Base-by-base conservation (phyloP, 2,113 vertebrate species). In the Salvelinus namaycush region DNA sequence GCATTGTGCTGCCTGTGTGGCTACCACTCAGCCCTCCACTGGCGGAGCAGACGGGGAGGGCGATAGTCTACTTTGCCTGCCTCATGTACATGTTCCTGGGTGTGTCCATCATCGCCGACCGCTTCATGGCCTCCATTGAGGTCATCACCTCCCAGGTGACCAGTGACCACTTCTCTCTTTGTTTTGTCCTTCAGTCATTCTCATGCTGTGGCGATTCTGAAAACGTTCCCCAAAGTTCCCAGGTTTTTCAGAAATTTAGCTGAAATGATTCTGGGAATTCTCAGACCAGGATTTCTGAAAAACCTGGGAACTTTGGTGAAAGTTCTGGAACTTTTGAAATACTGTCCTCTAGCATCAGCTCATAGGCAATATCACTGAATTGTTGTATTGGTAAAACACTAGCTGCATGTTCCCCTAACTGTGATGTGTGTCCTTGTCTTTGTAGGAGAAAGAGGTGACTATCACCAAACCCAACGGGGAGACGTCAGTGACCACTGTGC, bases 111-210 rank as follows among this genome's bases (percentile, higher is more conserved):
- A 95, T 99, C 1, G 97, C 97, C 0, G 97, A 99, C 86, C 97
- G 97, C 84, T 99, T 99, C 93, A 99, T 99, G 97, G 95, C 96
- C 0, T 96, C 97, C 82, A 98, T 99, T 16, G 97, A 99, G 89
- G 97, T 99, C 68, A 99, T 99, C 91, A 99, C 97, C 0, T 99
- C 97, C 13, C 97, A 98, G 90, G 97, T 98, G 90, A n/a, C 57
- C 9, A 49, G 2, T 39, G 16, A 66, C 72, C 27, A 14, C 27
- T 20, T 44, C n/a, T 44, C 13, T 65, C 27, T 34, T 20, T 31
- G 3, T 18, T 11, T 34, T 64, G 22, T 16, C 29, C 27, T 13
- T 27, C 18, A 9, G 26, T 16, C 12, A 44, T 44, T 44, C 39
- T 11, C 39, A 11, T 44, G 8, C 39, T 44, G 39, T 44, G 39